These are phyloP conservation scores for Lochmaea capreae DNA, from an alignment of 2,888 invertebrate species.

Conservation along the genomic window DNA sequence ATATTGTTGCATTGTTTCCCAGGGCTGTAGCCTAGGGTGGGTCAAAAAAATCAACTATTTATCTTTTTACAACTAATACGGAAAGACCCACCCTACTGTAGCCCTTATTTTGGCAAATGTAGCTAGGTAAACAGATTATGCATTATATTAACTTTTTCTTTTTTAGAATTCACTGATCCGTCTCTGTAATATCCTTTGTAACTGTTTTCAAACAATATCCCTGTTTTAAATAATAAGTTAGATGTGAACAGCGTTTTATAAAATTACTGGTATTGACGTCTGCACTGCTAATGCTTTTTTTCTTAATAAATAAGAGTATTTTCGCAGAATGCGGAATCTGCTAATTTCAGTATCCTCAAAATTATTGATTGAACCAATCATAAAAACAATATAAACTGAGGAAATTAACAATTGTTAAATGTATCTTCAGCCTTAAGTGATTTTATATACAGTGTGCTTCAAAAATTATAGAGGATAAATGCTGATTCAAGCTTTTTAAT, in stretches of 20 bases:
- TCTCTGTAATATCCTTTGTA: conserved; percentile 16
- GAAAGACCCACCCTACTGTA: too few relatives aligned
- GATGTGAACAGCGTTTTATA: conserved; percentile 14
- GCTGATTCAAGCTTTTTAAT: neutral
- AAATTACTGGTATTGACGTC: conserved; percentile 27
- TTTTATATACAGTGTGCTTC: too few relatives aligned
- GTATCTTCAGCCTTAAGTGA: neutral
- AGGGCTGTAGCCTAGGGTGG: too few relatives aligned
- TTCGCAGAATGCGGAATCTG: conserved; percentile 26
- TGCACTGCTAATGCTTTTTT: conserved; percentile 16
- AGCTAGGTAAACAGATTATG: too few relatives aligned
- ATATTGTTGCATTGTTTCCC: too few relatives aligned
- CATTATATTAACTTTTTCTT: too few relatives aligned
- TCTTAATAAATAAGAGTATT: conserved; percentile 19
- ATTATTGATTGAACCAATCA: neutral
- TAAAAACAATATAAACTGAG: neutral
- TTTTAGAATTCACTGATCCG: neutral
- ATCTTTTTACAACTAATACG: too few relatives aligned
- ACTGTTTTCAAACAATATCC: conserved; percentile 20
- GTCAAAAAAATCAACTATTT: too few relatives aligned
- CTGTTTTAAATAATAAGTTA: conserved; percentile 18
- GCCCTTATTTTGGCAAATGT: too few relatives aligned
- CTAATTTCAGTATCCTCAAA: neutral
- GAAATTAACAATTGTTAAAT: neutral
- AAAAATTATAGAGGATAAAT: neutral